These are phyloP conservation scores for Trypoxylus dichotomus DNA, from an alignment of 1,140 invertebrate genomes.

Conservation along the genomic window DNA sequence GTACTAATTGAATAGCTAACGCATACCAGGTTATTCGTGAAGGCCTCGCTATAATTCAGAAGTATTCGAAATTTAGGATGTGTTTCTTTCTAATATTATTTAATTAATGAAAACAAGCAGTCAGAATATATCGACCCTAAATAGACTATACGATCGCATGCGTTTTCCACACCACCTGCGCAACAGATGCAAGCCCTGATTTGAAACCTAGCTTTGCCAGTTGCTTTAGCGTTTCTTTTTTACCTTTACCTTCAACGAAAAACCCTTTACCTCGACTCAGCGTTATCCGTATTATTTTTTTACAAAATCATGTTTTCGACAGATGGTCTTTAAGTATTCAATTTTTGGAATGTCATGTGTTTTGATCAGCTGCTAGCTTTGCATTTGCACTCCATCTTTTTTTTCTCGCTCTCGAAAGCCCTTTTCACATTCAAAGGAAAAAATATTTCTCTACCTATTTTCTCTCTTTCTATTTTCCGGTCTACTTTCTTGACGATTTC, in stretches of 20 bases:
- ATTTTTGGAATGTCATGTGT: constrained; percentile 47
- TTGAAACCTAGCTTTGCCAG: constrained; percentile 37
- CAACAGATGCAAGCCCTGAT: constrained; percentile 50
- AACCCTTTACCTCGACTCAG: not conserved
- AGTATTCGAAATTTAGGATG: too few species aligned
- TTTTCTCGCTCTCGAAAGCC: not conserved
- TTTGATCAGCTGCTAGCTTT: constrained; percentile 45
- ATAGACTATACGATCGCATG: not conserved
- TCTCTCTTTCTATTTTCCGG: too few species aligned
- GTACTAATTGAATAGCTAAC: too few species aligned
- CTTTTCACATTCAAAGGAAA: not conserved
- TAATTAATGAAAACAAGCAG: not conserved
- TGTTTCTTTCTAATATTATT: too few species aligned
- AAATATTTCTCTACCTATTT: too few species aligned
- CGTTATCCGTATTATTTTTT: constrained; percentile 45
- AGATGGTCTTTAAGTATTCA: constrained; percentile 47
- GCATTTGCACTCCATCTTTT: too few species aligned
- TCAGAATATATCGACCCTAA: not conserved
- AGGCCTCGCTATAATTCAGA: too few species aligned
- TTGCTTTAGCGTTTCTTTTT: constrained; percentile 45
- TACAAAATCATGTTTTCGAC: constrained; percentile 50
- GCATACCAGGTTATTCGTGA: too few species aligned
- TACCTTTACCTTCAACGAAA: constrained; percentile 43
- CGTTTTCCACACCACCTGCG: constrained; percentile 44
- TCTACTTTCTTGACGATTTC: too few species aligned